Percentiles rank a stretch among this genome's conserved stretches.
phyloP scores from a whole-genome alignment of 2,797 vertebrate genomes.

The Danio jaintianensis region DNA sequence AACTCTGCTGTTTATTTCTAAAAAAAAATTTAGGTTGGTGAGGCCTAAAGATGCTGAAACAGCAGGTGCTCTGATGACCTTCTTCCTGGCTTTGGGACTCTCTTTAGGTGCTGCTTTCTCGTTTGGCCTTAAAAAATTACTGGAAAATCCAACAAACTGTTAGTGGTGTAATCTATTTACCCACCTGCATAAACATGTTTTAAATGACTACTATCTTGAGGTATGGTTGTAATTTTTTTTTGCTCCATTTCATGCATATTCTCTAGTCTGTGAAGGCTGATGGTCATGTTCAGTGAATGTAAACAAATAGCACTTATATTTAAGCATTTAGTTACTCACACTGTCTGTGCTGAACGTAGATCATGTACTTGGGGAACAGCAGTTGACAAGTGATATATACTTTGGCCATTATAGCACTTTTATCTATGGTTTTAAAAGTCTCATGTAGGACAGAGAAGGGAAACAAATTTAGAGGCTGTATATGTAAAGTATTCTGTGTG shows the following conservation, averaged over 20 bases:
- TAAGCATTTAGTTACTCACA: background rate
- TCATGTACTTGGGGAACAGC: no score
- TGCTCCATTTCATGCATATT: background rate
- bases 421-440: background rate
- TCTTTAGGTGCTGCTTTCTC: slow-evolving; percentile 84
- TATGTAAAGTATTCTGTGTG: no score
- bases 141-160: background rate
- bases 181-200: background rate
- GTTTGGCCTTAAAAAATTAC: slow-evolving; percentile 73
- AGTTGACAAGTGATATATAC: background rate
- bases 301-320: background rate
- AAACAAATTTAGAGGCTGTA: background rate
- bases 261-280: no score
- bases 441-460: no score
- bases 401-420: background rate
- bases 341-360: background rate
- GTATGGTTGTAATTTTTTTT: background rate
- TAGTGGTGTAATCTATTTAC: background rate
- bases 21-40: no score
- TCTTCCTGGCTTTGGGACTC: slow-evolving; percentile 88
- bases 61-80: slow-evolving; percentile 89
- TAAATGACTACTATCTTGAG: background rate
- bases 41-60: slow-evolving; percentile 83
- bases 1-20: slow-evolving; percentile 7
- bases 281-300: no score